phyloP scores from a whole-genome alignment of 1,140 invertebrate species.

The Drosophila bocki region DNA sequence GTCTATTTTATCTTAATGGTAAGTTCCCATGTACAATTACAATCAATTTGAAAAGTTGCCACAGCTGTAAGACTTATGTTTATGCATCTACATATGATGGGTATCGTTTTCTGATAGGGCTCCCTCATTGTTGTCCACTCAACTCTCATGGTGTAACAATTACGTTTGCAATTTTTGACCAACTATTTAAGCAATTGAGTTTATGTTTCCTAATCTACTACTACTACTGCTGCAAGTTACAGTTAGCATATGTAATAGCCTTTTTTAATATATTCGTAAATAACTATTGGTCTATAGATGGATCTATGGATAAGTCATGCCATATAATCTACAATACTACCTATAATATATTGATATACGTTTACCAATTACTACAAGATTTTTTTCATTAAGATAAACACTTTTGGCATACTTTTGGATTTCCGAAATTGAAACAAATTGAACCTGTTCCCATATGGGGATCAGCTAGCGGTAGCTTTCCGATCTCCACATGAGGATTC shows the following conservation, averaged over 20 bases:
- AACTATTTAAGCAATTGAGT: constrained; percentile 82
- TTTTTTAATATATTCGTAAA: constrained; percentile 41
- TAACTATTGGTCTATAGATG: constrained; percentile 14
- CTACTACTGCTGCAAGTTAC: constrained; percentile 80
- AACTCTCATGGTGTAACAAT: constrained; percentile 59
- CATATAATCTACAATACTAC: constrained; percentile 44
- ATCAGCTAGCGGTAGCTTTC: constrained; percentile 17
- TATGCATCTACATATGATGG: constrained; percentile 59
- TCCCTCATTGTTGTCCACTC: constrained; percentile 42
- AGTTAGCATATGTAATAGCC: constrained; percentile 47
- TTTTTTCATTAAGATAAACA: constrained; percentile 84
- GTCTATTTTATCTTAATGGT: constrained; percentile 74
- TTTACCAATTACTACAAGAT: constrained; percentile 65
- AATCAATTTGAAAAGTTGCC: constrained; percentile 78
- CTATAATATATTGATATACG: constrained; percentile 44
- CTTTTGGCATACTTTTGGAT: constrained; percentile 74
- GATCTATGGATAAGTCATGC: constrained; percentile 35
- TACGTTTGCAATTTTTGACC: constrained; percentile 83
- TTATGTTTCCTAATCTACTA: constrained; percentile 69
- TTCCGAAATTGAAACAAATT: constrained; percentile 60
- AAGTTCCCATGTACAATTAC: constrained; percentile 65
- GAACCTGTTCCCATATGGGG: constrained; percentile 54
- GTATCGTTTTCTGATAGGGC: constrained; percentile 67
- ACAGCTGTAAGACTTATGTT: constrained; percentile 42
- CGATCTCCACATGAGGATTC: constrained; percentile 54